phyloP scores from a whole-genome alignment of 1,140 invertebrate species.

The Acyrthosiphon pisum region DNA sequence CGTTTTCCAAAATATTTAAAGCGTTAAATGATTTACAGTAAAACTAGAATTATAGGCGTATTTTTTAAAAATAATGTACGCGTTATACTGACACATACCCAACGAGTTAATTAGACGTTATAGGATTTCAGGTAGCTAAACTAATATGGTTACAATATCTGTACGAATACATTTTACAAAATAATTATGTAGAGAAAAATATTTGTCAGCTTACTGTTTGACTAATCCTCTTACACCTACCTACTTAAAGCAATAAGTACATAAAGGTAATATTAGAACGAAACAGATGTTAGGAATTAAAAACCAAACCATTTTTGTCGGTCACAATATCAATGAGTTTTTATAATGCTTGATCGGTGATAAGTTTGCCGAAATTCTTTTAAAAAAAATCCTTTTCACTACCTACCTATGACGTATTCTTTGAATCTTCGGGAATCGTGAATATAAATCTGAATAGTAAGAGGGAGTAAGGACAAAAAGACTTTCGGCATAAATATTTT shows the following conservation, averaged over 20 bases:
- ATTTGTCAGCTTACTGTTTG: background rate
- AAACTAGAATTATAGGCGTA: background rate
- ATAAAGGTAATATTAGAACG: background rate
- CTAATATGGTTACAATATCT: background rate
- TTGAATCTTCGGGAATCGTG: background rate
- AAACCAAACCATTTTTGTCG: background rate
- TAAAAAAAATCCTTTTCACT: background rate
- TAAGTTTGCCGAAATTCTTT: background rate
- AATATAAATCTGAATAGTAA: background rate
- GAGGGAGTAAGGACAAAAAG: background rate
- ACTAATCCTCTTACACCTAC: background rate
- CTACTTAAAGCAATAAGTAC: background rate
- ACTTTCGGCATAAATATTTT: background rate
- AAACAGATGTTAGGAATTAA: conserved; percentile 1
- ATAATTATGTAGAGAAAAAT: background rate
- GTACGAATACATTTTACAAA: background rate
- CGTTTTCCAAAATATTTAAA: background rate
- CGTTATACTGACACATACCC: background rate
- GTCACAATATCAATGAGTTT: background rate
- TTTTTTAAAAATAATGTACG: background rate
- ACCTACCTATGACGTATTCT: background rate
- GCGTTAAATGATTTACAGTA: background rate
- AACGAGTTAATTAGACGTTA: background rate
- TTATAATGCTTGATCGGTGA: background rate
- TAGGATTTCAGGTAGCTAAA: background rate